Evolutionary conservation across 2,113 vertebrate species (phyloP), one percentile per base, ranked within the genome.

Genomic region (Erpornis zantholeuca): DNA sequence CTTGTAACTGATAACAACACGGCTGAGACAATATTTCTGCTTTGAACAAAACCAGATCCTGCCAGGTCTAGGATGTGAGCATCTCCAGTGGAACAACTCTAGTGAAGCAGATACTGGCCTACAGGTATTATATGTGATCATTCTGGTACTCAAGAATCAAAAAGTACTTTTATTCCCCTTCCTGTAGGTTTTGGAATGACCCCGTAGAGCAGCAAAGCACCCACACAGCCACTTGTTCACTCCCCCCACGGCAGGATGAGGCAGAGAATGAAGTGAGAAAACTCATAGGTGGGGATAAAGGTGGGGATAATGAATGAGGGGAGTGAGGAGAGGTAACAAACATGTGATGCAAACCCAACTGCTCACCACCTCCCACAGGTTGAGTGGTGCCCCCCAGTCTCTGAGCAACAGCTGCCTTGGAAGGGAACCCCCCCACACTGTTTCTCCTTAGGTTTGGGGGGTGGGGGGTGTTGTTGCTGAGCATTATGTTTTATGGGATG

Each of bases 61-160:
- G 13, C 7, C 86, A 44, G 10, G 40, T 20, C 5, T 8, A 59
- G 36, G 40, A 50, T 27, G 15, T 20, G 23, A 15, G 44, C 53
- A 53, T 42, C 54, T 72, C 42, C 28, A 47, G 28, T 21, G 47
- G 15, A 49, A 19, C 38, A 57, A 36, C 52, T 66, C 44, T 45
- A 81, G 64, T 17, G 12, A 79, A 22, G 6, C 33, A 69, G 21
- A 56, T 1, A 53, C 25, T 7, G 42, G 9, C 31, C 17, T n/a
- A 44, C 27, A 23, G 10, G 23, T 12, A 36, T 29, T 15, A 20
- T 1, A 35, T 0, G 3, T 13, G 16, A 35, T 49, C 10, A 38
- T 47, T 56, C 66, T 52, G 40, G 31, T 19, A 6, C 27, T 56
- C 28, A 33, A 36, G 50, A 88, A 65, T n/a, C 24, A 36, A 17